A percentile compares a stretch with the other conserved stretches of the same genome.
phyloP scores from a whole-genome alignment of 2,888 invertebrate species.

The Dryobotodes eremita region DNA sequence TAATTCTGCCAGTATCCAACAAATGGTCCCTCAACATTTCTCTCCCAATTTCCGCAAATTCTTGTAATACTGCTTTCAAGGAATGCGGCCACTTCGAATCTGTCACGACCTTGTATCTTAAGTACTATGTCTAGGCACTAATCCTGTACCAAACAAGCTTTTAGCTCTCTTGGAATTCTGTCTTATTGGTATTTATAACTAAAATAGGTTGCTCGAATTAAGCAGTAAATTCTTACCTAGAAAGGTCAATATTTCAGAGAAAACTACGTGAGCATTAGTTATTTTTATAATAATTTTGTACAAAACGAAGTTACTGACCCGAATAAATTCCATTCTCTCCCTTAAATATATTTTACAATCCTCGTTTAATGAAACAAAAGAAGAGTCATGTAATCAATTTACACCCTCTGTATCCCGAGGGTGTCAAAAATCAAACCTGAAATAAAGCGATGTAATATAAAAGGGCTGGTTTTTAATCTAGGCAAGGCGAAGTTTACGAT shows the following conservation, averaged over 20 bases:
- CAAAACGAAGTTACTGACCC: slow-evolving; percentile 31
- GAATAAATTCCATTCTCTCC: slow-evolving; percentile 40
- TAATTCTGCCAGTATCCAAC: neutral
- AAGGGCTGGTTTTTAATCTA: slow-evolving; percentile 52
- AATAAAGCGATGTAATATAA: slow-evolving; percentile 51
- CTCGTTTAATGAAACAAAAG: slow-evolving; percentile 47
- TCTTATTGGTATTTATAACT: neutral
- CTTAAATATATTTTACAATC: slow-evolving; percentile 37
- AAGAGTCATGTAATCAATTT: slow-evolving; percentile 53
- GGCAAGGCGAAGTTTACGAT: slow-evolving; percentile 43
- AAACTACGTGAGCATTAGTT: slow-evolving; percentile 17
- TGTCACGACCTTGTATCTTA: neutral
- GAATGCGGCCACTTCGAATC: neutral
- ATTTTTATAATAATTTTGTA: slow-evolving; percentile 39
- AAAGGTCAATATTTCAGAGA: slow-evolving; percentile 11
- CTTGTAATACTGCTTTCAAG: neutral
- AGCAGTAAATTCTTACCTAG: neutral
- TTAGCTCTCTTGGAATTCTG: neutral
- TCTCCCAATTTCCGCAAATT: neutral
- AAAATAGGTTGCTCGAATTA: slow-evolving; percentile 1
- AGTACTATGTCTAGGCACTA: neutral
- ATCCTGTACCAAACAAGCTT: neutral
- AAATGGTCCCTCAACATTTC: neutral
- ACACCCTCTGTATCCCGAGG: slow-evolving; percentile 31
- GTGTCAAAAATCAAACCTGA: slow-evolving; percentile 54